Evolutionary conservation across 2,888 invertebrate species (phyloP), one percentile per base, ranked within the genome.

Genomic region (Bugula neritina): DNA sequence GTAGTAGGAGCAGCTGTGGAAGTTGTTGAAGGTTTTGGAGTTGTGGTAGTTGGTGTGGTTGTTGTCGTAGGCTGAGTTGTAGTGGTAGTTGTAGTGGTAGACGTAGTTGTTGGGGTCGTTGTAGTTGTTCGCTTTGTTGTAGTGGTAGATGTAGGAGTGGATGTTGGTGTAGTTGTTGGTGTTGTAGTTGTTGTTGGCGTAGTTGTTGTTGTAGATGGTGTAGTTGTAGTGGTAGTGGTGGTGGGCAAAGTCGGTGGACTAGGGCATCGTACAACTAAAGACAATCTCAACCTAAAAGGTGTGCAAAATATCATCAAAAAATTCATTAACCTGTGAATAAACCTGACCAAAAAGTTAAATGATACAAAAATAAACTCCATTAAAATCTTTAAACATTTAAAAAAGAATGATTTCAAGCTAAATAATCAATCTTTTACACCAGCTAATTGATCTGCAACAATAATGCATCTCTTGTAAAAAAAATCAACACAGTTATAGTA

Each of bases 61-160:
- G 43, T 3, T 17, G 43, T 43, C 10, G 43, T 43, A 10, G 43
- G 5, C 17, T 3, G 43, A 10, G 43, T 43, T 3, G 43, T 43
- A 17, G 43, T 43, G 17, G 63, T 63, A 29, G 63, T 63, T 29
- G 63, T 25, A 29, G 63, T 63, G 5, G 31, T 34, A 31, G 31
- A 10, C 10, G 43, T 43, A 25, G 63, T 63, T 31, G 63, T 63
- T 31, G 63, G 21, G 5, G 63, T 25, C 31, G 57, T 21, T 10
- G 27, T 57, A 23, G 57, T 57, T 13, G 57, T 57, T 3, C 10
- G 3, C 5, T 10, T 10, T 57, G 57, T 57, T 21, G 63, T 63
- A 13, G 63, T 63, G 17, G 63, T 63, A 25, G 63, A 31, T 21
- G 63, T 63, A 63, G 63, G 34, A 31, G 63, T 63, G 2, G 63